Percentiles rank a stretch among this genome's conserved stretches.
Conservation (phyloP, 2,797 vertebrate genomes). For the Macrochelys suwanniensis region DNA sequence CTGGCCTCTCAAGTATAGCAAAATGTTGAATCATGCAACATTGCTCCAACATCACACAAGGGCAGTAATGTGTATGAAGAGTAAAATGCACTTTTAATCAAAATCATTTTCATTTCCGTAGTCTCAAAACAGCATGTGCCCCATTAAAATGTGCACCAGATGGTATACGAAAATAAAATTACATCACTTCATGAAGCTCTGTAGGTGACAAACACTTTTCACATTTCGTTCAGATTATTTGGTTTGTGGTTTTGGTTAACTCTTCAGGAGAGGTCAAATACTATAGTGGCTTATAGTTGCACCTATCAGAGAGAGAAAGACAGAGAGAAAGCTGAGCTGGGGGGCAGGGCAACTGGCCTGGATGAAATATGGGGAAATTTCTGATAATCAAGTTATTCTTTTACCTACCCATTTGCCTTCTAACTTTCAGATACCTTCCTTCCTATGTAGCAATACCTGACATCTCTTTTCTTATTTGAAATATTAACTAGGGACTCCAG, state of each 20-base stretch:
- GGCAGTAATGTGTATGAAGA: not conserved
- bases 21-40: not conserved
- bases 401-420: not conserved
- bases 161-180: not conserved
- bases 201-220: not conserved
- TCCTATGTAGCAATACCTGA: not conserved
- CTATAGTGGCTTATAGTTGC: not conserved
- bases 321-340: accelerated
- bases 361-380: not conserved
- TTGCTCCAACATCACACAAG: not conserved
- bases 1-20: not conserved
- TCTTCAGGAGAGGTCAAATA: not conserved
- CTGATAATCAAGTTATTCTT: not conserved
- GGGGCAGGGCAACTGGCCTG: not conserved
- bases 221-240: not conserved
- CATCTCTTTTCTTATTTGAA: not conserved
- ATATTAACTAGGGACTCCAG: not conserved
- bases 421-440: not conserved
- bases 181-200: not conserved
- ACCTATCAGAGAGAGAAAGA: not conserved
- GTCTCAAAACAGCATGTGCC: not conserved
- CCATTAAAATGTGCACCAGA: not conserved
- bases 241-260: not conserved
- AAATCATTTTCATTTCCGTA: not conserved
- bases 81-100: not conserved